These are phyloP conservation scores for Galaxias olidus DNA, from an alignment of 2,797 vertebrate species.

Conservation along the genomic window DNA sequence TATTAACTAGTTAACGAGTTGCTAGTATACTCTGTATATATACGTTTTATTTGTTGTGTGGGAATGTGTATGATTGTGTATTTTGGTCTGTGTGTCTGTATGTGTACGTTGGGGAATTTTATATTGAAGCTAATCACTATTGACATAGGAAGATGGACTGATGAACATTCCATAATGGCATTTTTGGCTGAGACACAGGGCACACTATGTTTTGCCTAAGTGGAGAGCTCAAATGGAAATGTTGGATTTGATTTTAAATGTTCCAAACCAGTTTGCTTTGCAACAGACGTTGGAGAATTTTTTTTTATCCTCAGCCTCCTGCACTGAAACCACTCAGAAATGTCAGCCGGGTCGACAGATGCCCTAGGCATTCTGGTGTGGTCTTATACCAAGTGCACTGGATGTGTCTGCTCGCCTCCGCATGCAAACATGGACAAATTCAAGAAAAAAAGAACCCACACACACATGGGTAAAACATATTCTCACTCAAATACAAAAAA, in stretches of 20 bases:
- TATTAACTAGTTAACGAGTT: too few species aligned
- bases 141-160: too few species aligned
- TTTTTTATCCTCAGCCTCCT: conserved; percentile 26
- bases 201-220: too few species aligned
- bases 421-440: conserved; percentile 1
- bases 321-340: conserved; percentile 31
- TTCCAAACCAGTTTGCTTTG: conserved; percentile 1
- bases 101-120: not conserved
- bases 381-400: conserved; percentile 48
- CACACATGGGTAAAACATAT: too few species aligned
- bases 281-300: conserved; percentile 14
- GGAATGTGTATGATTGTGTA: not conserved
- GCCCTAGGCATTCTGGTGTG: conserved; percentile 50
- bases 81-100: not conserved
- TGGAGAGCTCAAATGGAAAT: too few species aligned
- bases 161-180: too few species aligned
- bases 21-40: too few species aligned
- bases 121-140: too few species aligned
- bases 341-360: conserved; percentile 75
- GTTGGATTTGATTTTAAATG: too few species aligned
- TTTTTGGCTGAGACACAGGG: too few species aligned
- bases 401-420: conserved; percentile 35
- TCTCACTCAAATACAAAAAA: conserved; percentile 5
- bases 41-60: not conserved
- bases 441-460: not conserved